Conservation (phyloP, 1,140 invertebrate genomes). For the Ctenoplectra terminalis region DNA sequence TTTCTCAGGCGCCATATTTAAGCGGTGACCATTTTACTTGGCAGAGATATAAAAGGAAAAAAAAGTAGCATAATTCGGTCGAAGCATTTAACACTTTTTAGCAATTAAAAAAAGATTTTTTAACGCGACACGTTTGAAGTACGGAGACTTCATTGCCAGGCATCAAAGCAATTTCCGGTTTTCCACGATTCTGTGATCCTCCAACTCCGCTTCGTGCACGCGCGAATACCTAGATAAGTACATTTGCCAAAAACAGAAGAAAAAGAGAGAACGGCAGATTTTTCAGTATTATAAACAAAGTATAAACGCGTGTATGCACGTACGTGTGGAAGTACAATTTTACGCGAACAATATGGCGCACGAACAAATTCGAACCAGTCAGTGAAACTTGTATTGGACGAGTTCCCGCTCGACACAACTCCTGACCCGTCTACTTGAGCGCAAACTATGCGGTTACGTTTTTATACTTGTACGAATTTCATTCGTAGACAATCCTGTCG, state of each 20-base stretch:
- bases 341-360: conserved; percentile 28
- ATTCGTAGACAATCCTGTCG: neutral
- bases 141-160: neutral
- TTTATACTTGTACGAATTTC: conserved; percentile 1
- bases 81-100: neutral
- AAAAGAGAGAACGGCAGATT: neutral
- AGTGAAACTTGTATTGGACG: neutral
- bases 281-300: conserved; percentile 23
- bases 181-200: neutral
- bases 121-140: neutral
- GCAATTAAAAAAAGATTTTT: neutral
- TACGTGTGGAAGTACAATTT: conserved; percentile 30
- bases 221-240: neutral
- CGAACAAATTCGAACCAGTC: conserved; percentile 54
- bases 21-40: neutral
- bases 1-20: neutral
- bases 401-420: neutral
- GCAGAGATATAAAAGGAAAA: neutral
- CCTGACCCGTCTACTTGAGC: neutral
- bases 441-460: neutral
- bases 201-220: neutral
- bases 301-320: neutral
- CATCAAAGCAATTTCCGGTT: neutral
- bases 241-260: neutral
- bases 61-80: neutral